These are phyloP conservation scores for Ameiurus melas DNA, from an alignment of 2,113 vertebrate species.

Conservation along the genomic window DNA sequence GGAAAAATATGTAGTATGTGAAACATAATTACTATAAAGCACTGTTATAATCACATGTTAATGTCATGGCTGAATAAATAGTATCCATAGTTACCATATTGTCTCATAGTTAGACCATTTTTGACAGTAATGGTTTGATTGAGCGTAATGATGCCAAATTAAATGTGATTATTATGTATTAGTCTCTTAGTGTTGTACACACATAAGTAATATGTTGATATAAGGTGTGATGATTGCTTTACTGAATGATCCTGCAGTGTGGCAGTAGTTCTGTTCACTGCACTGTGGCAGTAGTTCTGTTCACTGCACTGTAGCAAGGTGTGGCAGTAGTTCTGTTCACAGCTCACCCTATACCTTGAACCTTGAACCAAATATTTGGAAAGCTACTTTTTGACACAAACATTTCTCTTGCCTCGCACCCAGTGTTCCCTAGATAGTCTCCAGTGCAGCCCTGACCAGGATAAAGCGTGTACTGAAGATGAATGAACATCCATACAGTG, in stretches of 20 bases:
- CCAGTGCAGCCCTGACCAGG: not conserved
- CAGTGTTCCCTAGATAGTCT: not conserved
- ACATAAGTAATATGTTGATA: not conserved
- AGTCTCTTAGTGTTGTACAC: not conserved
- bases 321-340: not conserved
- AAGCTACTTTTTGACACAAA: not conserved
- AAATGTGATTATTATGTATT: no score
- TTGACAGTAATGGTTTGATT: no score
- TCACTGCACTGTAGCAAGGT: no score
- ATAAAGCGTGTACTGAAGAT: not conserved
- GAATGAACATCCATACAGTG: not conserved
- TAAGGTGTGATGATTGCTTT: not conserved
- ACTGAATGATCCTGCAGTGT: not conserved
- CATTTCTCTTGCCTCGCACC: not conserved
- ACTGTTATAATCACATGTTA: no score
- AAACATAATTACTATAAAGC: no score
- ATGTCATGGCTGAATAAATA: no score
- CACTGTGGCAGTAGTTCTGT: no score
- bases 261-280: not conserved
- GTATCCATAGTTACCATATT: no score
- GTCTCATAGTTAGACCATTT: no score
- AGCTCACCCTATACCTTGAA: not conserved
- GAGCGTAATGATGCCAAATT: no score
- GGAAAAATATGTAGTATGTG: no score
- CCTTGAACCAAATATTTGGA: not conserved